Percentiles rank a stretch among this genome's conserved stretches.
These are phyloP conservation scores for Callinectes sapidus DNA, from an alignment of 2,888 invertebrate genomes.

Conservation along the genomic window DNA sequence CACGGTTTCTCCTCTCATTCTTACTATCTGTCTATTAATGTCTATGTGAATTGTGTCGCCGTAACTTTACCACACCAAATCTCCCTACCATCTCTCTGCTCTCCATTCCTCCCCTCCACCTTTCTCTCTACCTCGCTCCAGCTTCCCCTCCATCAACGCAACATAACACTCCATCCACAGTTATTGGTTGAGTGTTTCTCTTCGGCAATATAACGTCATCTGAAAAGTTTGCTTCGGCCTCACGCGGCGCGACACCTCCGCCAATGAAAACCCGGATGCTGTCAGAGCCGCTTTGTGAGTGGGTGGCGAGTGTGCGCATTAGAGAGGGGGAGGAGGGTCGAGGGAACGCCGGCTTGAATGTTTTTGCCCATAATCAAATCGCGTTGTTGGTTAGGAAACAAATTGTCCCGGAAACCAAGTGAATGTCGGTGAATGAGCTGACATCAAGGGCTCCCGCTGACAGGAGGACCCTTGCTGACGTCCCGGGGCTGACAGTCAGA, in stretches of 20 bases:
- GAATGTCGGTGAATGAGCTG: constrained; percentile 57
- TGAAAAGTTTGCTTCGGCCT: neutral
- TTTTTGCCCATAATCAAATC: constrained; percentile 51
- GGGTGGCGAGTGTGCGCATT: neutral
- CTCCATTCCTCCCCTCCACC: neutral
- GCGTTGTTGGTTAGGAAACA: constrained; percentile 57
- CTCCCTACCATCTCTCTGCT: too few species aligned
- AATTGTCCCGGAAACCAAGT: constrained; percentile 48
- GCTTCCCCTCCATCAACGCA: neutral
- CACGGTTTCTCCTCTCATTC: neutral
- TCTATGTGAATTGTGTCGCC: neutral
- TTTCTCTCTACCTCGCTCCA: neutral
- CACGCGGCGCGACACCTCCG: neutral
- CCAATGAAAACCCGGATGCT: neutral
- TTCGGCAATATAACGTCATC: neutral
- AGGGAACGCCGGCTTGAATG: neutral
- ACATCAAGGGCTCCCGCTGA: constrained; percentile 59
- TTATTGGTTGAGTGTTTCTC: neutral
- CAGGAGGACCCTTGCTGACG: constrained; percentile 52
- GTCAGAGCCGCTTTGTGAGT: neutral
- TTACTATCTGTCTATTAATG: neutral
- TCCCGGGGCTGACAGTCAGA: constrained; percentile 47
- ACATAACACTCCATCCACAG: neutral
- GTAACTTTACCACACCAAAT: neutral
- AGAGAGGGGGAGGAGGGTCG: constrained; percentile 16